Base-by-base conservation (phyloP, 2,888 invertebrate genomes). In the Xiphydria camelus region DNA sequence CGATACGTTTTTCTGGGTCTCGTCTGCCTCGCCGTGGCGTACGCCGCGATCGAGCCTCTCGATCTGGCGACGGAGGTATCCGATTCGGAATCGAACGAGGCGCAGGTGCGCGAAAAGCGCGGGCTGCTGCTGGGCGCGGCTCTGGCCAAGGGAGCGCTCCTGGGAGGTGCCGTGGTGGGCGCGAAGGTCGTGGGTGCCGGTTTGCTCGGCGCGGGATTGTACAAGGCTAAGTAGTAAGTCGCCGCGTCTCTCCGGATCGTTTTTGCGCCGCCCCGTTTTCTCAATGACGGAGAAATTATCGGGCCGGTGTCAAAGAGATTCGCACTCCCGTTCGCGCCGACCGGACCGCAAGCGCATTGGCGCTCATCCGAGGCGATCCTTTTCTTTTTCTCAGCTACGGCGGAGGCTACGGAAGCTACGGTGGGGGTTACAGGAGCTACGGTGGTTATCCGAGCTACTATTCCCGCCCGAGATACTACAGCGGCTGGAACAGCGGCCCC, bases 361-460 rank as follows among this genome's bases (percentile, higher is more conserved):
- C n/a, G n/a, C n/a, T n/a, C n/a, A n/a, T n/a, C n/a, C n/a, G n/a
- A n/a, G n/a, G n/a, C n/a, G n/a, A n/a, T n/a, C n/a, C n/a, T n/a
- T n/a, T n/a, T n/a, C n/a, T n/a, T 29, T 9, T 10, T 29, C 15
- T 4, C 9, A 34, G 37, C 23, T 14, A 18, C 5, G 9, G 10
- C 4, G 73, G 77, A 35, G 70, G 62, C 12, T 60, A 64, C 20
- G 47, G 55, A 4, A 47, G 55, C 2, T 22, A 45, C 15, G 49
- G 43, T n/a, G 38, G 48, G 3, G 43, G 39, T 6, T 31, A 49
- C 9, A 40, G 40, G 4, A 45, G 46, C 2, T 55, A 55, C 33
- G 56, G 50, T 14, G 40, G 42, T n/a, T 47, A 36, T 33, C 29
- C 12, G 3, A 5, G 29, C 7, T n/a, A 31, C 32, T 25, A 39